phyloP scores from a whole-genome alignment of 2,888 invertebrate genomes.

The Cryptocephalus moraei region DNA sequence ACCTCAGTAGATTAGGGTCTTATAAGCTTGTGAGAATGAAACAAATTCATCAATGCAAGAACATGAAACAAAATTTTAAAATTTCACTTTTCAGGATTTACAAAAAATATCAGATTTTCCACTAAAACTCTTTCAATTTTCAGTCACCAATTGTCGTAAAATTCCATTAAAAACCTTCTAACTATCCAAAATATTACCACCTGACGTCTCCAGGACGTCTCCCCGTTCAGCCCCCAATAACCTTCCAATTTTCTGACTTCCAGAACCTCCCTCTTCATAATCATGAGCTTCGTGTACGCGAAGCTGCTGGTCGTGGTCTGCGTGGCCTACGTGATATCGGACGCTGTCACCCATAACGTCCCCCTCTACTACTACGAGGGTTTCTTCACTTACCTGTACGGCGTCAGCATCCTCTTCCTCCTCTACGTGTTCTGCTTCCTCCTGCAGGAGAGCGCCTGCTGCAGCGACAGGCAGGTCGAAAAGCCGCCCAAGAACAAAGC shows the following conservation, averaged over 20 bases:
- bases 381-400: slow-evolving; percentile 90
- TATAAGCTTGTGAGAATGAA: no score
- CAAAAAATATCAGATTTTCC: no score
- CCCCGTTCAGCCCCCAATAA: no score
- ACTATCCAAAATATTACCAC: no score
- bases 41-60: no score
- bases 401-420: slow-evolving; percentile 85
- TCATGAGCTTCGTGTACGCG: slow-evolving; percentile 93
- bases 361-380: slow-evolving; percentile 91
- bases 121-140: no score
- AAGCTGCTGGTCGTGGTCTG: slow-evolving; percentile 89
- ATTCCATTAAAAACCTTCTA: no score
- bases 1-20: no score
- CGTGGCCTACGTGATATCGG: slow-evolving; percentile 88
- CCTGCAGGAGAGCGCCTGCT: slow-evolving; percentile 82
- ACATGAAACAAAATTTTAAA: no score
- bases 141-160: no score
- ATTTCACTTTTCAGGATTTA: no score
- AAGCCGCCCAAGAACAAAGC: slow-evolving; percentile 39
- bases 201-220: no score
- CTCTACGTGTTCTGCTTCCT: slow-evolving; percentile 92
- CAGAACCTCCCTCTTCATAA: slow-evolving; percentile 91
- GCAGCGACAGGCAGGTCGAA: slow-evolving; percentile 46
- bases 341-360: slow-evolving; percentile 86
- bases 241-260: slow-evolving; percentile 29